Conservation (phyloP, 2,113 vertebrate species). For the Notarius lentiginosus region DNA sequence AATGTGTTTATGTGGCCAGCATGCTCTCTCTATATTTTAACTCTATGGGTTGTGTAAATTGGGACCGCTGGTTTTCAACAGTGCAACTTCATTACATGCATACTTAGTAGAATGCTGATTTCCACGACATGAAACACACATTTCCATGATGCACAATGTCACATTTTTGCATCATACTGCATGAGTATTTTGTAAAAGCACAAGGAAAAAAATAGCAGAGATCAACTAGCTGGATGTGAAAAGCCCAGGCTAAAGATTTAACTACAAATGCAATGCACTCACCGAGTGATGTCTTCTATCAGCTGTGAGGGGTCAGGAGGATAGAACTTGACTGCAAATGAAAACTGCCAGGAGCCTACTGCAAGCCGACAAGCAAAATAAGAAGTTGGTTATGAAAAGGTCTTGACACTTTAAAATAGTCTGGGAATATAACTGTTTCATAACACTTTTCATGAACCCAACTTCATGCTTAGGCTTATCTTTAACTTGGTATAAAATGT, state of each 20-base stretch:
- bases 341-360: constrained; percentile 92
- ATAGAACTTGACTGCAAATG: constrained; percentile 97
- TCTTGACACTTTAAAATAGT: constrained; percentile 9
- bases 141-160: background rate
- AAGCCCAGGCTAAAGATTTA: background rate
- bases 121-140: background rate
- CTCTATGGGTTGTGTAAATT: background rate
- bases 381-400: constrained; percentile 7
- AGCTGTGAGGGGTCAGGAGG: constrained; percentile 96
- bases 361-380: constrained; percentile 52
- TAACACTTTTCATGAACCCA: background rate
- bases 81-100: background rate
- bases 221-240: background rate
- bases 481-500: background rate
- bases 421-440: background rate
- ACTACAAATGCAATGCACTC: constrained; percentile 40
- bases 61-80: background rate
- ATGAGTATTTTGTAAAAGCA: background rate
- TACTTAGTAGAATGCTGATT: background rate
- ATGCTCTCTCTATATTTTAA: background rate
- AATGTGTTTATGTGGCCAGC: background rate
- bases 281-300: constrained; percentile 98
- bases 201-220: background rate
- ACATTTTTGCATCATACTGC: background rate
- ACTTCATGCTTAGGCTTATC: background rate